Conservation (phyloP, 2,888 invertebrate species). For the Sthenelais limicola region DNA sequence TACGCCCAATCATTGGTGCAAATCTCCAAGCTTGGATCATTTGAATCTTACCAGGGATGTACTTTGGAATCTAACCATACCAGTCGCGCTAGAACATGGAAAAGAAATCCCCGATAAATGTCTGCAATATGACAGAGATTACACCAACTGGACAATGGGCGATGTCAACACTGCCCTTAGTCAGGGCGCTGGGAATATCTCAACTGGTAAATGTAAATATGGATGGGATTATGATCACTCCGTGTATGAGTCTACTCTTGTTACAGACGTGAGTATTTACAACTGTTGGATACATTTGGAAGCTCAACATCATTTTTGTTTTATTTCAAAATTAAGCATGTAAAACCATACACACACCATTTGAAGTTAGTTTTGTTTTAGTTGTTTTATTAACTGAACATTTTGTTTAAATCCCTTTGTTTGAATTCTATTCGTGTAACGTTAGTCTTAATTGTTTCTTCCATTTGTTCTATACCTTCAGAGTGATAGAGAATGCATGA, state of each 20-base stretch:
- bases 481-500: too few species aligned
- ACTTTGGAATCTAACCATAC: conserved; percentile 2
- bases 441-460: too few species aligned
- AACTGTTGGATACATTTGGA: too few species aligned
- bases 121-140: conserved; percentile 1
- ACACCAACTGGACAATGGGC: conserved; percentile 3
- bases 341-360: too few species aligned
- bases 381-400: too few species aligned
- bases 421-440: too few species aligned
- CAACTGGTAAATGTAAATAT: not conserved
- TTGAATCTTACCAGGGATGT: conserved; percentile 4
- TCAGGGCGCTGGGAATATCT: not conserved
- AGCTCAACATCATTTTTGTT: too few species aligned
- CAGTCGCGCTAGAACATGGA: not conserved
- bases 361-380: too few species aligned
- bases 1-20: conserved; percentile 10
- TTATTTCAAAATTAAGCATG: too few species aligned
- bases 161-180: not conserved
- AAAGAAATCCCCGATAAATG: not conserved
- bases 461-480: too few species aligned
- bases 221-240: conserved; percentile 3
- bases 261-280: not conserved
- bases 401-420: too few species aligned
- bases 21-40: not conserved
- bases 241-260: not conserved